Percentiles rank a stretch among this genome's conserved stretches.
phyloP scores from a whole-genome alignment of 2,113 vertebrate genomes.

The Charadrius vociferus region DNA sequence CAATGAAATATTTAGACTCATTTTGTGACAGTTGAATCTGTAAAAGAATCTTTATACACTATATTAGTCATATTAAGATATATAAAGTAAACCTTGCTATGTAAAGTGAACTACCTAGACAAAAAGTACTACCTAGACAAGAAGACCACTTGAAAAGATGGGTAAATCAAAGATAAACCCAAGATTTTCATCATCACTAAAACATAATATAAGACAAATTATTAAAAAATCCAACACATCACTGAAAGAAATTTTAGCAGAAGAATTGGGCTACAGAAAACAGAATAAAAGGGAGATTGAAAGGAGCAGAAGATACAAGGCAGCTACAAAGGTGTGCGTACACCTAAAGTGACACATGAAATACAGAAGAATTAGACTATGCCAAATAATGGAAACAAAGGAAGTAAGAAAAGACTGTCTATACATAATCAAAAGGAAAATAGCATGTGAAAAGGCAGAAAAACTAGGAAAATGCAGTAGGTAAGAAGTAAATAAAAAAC shows the following conservation, averaged over 20 bases:
- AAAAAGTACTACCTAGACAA: not conserved
- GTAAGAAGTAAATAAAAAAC: not conserved
- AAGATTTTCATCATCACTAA: not conserved
- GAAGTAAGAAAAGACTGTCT: slow-evolving; percentile 42
- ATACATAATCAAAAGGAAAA: slow-evolving; percentile 22
- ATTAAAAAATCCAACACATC: not conserved
- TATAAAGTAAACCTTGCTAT: not conserved
- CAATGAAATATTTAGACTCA: not conserved
- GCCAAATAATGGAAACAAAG: slow-evolving; percentile 7
- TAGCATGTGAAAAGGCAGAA: not conserved
- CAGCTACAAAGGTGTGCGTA: not conserved
- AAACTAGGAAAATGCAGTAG: not conserved
- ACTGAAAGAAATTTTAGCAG: not conserved
- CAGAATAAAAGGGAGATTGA: slow-evolving; percentile 19
- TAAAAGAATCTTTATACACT: not conserved
- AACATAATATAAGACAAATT: not conserved
- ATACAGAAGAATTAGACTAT: slow-evolving; percentile 43
- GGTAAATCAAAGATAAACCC: not conserved
- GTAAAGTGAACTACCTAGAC: not conserved
- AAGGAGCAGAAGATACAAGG: slow-evolving; percentile 26
- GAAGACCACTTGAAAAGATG: not conserved
- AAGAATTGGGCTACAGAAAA: slow-evolving; percentile 5
- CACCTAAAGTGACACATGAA: not conserved
- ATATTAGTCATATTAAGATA: not conserved
- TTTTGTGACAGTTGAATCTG: not conserved